phyloP scores from a whole-genome alignment of 2,888 invertebrate genomes.

The Perizoma flavofasciatum region DNA sequence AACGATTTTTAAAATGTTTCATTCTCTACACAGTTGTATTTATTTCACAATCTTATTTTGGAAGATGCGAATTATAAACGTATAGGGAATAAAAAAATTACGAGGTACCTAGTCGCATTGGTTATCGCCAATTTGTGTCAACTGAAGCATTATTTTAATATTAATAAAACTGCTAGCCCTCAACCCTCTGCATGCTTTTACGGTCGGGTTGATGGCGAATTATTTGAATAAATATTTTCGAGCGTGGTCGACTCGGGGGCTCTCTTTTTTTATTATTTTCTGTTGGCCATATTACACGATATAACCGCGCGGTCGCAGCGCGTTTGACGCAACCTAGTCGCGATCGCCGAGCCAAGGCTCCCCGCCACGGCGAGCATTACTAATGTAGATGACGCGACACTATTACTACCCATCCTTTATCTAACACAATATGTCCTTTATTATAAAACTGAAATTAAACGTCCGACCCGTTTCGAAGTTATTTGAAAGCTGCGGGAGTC shows the following conservation, averaged over 20 bases:
- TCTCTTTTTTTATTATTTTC: conserved; percentile 63
- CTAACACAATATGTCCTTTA: conserved; percentile 80
- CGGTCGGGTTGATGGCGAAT: conserved; percentile 79
- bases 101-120: conserved; percentile 68
- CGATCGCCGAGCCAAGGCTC: conserved; percentile 61
- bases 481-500: conserved; percentile 75
- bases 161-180: conserved; percentile 79
- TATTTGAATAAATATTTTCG: conserved; percentile 82
- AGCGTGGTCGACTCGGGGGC: conserved; percentile 59
- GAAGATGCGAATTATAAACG: conserved; percentile 59
- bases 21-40: conserved; percentile 33
- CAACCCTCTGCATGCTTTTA: conserved; percentile 78
- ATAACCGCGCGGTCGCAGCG: conserved; percentile 32
- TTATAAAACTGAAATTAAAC: conserved; percentile 77
- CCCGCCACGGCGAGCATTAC: conserved; percentile 73
- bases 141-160: conserved; percentile 82
- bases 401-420: conserved; percentile 80
- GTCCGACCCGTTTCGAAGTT: conserved; percentile 72
- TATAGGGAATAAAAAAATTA: conserved; percentile 63
- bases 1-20: conserved; percentile 8
- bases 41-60: conserved; percentile 51
- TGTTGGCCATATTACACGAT: conserved; percentile 47
- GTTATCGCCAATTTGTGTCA: conserved; percentile 82
- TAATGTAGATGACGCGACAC: conserved; percentile 78
- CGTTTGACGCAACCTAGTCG: conserved; percentile 28